Evolutionary conservation across 2,797 vertebrate species (phyloP), one percentile per base, ranked within the genome.

Genomic region (Bovichtus diacanthus): DNA sequence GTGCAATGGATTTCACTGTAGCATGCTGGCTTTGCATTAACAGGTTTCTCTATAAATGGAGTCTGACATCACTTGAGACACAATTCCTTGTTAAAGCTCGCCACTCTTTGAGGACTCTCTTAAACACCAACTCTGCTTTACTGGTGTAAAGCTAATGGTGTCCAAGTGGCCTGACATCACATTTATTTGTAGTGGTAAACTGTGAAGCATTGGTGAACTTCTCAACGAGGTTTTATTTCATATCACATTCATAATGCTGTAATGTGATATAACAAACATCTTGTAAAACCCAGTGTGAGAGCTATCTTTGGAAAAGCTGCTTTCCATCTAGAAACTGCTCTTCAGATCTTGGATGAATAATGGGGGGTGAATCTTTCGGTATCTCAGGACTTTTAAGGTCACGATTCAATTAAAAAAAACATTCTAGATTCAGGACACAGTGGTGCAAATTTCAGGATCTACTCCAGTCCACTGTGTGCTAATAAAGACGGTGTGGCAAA

Each of bases 41-140:
- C 81, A 88, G 58, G 85, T 89, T 83, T 64, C 84, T 82, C 62
- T 73, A 73, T 80, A 85, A 90, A 88, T 59, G 77, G 18, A 67
- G 60, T 65, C 5, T 19, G 78, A 86, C 87, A 90, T 82, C 71
- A 84, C 83, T 72, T 67, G 6, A 69, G 80, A 70, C 61, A 34
- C 70, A 27, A 19, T 21, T 64, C 63, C 59, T 59, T 62, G 68
- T 80, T 69, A 79, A 78, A 73, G 61, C 62, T 50, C 51, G 74
- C 38, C 54, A 0, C 54, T 74, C 38, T 59, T 62, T 81, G 46
- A 62, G 64, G 66, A 68, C 47, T 41, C 72, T 55, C 51, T 78
- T 46, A 65, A 78, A 86, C 63, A 67, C 34, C 68, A 78, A 68
- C 74, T 54, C 18, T 41, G 6, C 61, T 58, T 56, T 84, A 66